Base-by-base conservation (phyloP, 2,113 vertebrate species). In the Macquaria ambigua region DNA sequence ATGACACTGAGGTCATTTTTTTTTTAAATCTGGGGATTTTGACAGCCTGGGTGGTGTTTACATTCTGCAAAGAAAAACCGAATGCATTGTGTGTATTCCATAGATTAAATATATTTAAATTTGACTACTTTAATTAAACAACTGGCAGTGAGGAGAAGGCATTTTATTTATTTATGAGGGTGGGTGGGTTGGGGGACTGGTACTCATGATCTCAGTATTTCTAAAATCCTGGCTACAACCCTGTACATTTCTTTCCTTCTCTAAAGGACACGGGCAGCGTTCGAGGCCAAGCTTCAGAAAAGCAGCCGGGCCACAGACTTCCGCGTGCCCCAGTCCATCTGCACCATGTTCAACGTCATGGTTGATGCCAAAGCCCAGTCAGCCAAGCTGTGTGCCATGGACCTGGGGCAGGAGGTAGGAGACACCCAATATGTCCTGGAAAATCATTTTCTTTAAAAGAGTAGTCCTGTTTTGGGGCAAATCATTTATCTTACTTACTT, bases 281-380 rank as follows among this genome's bases (percentile, higher is more conserved):
- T 99, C 93, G 98, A 99, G 95, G 96, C 96, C 87, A 99, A 98
- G 94, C 96, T 99, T 90, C 98, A 99, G 96, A 97, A 97, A 96
- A 99, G 97, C 95, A 98, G 98, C 92, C 96, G 98, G 93, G 96
- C 97, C 90, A 99, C 97, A 95, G 98, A 99, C 96, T 99, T 99
- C 95, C 96, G 98, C 82, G 98, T 99, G 90, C 97, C 98, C 61
- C 98, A 99, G 94, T 99, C 98, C 92, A 97, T 99, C 97, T 99
- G 98, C 96, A 99, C 98, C 95, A 99, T 99, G 98, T 99, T 99
- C 95, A 99, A 99, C 77, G 98, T 99, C 94, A 99, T 99, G 98
- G 98, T 99, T 94, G 98, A 99, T 91, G 98, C 98, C 96, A 99
- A 97, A 95, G 97, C 96, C 91, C 98, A 99, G 92, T 98, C 98